Base-by-base conservation (phyloP, 2,797 vertebrate species). In the Cetoscarus ocellatus region DNA sequence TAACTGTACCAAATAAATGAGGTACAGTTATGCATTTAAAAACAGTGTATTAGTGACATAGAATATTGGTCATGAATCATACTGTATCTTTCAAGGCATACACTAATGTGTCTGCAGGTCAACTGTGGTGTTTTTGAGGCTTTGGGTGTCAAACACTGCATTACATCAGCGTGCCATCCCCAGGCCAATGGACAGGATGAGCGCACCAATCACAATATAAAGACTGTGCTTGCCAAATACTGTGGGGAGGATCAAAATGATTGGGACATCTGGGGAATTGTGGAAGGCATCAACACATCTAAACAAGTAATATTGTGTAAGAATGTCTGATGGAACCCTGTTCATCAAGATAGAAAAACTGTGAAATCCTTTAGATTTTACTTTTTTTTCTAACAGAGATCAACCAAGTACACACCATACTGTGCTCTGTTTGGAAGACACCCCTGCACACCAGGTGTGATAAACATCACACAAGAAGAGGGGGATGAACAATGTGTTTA, bases 251-350 rank as follows among this genome's bases (percentile, higher is more conserved):
- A 17, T 3, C 45, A 47, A 9, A 47, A 15, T 17, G 15, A 47
- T 9, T 47, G 45, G 45, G 45, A 47, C 12, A n/a, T 17, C 14
- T n/a, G 45, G 45, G 45, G 45, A 8, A 47, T 47, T 47, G 45
- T 47, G 14, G 14, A 14, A 47, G 11, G 45, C n/a, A n/a, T 47
- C 14, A 47, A n/a, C 45, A 47, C 15, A 15, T 47, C 44, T 6
- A 47, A n/a, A n/a, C 45, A 47, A 13, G 45, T 47, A 47, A 47
- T 47, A 47, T 47, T n/a, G n/a, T 15, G 45, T 47, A 47, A 47
- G 11, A 17, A 47, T 8, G 12, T 7, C 14, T 7, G 8, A 17
- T 47, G 15, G 45, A 47, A 47, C 10, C 45, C n/a, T 39, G 38
- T 39, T 39, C 38, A 39, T 5, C 38, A 3, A 39, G 38, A 47